Percentiles rank a stretch among this genome's conserved stretches.
Conservation (phyloP, 2,797 vertebrate species). For the Urocyon cinereoargenteus region DNA sequence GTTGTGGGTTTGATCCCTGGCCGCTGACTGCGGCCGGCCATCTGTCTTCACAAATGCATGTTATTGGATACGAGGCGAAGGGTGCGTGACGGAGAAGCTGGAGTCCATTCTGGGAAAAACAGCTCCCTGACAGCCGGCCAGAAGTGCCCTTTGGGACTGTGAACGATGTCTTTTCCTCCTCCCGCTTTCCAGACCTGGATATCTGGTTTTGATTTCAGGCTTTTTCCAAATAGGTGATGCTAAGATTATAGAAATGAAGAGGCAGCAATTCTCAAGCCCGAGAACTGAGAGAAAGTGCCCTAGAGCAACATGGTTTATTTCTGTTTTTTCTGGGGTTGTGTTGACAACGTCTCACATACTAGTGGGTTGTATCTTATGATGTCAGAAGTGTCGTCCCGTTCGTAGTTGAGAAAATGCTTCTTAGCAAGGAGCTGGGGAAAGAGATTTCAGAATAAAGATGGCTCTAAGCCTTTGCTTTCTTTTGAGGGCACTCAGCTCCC, state of each 20-base stretch:
- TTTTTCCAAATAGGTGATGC: not conserved
- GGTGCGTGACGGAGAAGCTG: not conserved
- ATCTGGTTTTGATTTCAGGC: constrained; percentile 31
- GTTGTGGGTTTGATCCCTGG: constrained; percentile 72
- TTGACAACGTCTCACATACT: not conserved
- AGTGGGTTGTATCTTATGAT: rapidly evolving
- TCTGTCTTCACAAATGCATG: constrained; percentile 68
- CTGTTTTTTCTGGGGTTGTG: not conserved
- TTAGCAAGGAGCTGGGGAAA: not conserved
- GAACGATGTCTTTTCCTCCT: constrained; percentile 4
- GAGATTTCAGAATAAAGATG: not conserved
- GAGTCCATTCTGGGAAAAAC: not conserved
- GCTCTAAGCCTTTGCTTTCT: not conserved
- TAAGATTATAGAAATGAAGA: not conserved
- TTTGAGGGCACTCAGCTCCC: not conserved
- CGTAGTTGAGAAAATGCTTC: not conserved
- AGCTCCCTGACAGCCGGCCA: not conserved
- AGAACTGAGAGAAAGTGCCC: not conserved
- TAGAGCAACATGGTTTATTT: rapidly evolving
- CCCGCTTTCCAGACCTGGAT: not conserved
- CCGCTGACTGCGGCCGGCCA: constrained; percentile 44
- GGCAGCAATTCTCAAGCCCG: not conserved
- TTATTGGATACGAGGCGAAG: not conserved
- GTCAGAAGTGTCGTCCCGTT: not conserved
- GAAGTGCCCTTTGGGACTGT: not conserved